Conservation (phyloP, 2,888 invertebrate genomes). For the Drosophila engyochracea region DNA sequence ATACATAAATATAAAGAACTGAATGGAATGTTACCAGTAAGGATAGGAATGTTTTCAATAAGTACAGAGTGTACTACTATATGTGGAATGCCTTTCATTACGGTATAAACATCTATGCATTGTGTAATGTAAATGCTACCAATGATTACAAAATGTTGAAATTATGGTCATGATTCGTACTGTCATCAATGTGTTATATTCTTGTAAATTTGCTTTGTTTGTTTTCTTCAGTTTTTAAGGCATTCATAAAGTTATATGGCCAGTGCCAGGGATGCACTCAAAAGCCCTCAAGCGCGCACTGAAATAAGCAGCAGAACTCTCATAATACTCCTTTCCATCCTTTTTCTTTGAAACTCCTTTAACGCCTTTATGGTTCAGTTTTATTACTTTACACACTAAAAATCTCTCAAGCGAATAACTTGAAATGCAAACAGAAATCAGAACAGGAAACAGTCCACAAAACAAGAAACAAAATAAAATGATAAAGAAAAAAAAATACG, state of each 20-base stretch:
- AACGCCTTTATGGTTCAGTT: constrained; percentile 64
- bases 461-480: constrained; percentile 30
- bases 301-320: background rate
- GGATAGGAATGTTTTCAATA: background rate
- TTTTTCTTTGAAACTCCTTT: constrained; percentile 32
- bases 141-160: background rate
- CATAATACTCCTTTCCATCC: background rate
- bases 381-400: constrained; percentile 66
- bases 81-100: background rate
- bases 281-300: constrained; percentile 1
- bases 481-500: constrained; percentile 46
- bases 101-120: background rate
- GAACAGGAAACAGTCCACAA: constrained; percentile 62
- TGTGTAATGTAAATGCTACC: background rate
- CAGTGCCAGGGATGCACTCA: constrained; percentile 50
- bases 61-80: background rate
- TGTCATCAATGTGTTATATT: background rate
- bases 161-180: background rate
- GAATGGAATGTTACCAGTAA: background rate
- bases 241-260: constrained; percentile 58
- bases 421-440: constrained; percentile 78
- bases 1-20: background rate
- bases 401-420: constrained; percentile 72
- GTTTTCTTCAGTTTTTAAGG: constrained; percentile 36
- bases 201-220: background rate